phyloP scores from a whole-genome alignment of 2,888 invertebrate genomes.

The Germaria angustata region DNA sequence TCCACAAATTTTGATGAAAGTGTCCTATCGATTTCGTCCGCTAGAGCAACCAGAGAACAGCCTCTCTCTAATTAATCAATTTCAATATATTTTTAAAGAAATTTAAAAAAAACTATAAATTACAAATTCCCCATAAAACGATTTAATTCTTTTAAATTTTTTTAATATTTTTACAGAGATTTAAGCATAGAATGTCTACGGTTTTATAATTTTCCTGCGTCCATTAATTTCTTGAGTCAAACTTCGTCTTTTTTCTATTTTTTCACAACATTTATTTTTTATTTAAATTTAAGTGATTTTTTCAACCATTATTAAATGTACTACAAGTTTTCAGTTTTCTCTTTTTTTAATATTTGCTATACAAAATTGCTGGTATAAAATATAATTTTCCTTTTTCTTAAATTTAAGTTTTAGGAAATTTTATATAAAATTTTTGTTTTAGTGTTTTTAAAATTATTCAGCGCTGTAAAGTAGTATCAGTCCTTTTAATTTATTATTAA shows the following conservation, averaged over 20 bases:
- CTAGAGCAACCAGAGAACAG: too few species aligned
- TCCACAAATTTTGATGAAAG: too few species aligned
- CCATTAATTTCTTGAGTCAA: background rate
- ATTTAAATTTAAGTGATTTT: constrained; percentile 40
- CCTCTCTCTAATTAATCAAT: too few species aligned
- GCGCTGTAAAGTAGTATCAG: constrained; percentile 32
- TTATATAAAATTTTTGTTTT: background rate
- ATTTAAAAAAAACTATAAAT: too few species aligned
- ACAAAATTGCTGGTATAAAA: constrained; percentile 57
- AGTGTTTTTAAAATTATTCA: constrained; percentile 9
- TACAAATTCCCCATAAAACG: too few species aligned
- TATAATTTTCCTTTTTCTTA: constrained; percentile 37
- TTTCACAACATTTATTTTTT: constrained; percentile 56
- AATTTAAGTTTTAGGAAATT: constrained; percentile 5
- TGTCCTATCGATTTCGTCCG: too few species aligned
- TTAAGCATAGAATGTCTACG: too few species aligned
- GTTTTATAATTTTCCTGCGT: background rate
- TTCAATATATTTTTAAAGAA: too few species aligned
- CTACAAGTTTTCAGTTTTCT: constrained; percentile 34
- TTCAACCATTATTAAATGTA: constrained; percentile 35
- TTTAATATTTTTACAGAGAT: too few species aligned
- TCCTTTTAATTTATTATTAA: constrained; percentile 11
- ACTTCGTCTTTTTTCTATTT: constrained; percentile 17
- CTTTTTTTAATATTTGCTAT: background rate
- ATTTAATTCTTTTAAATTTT: too few species aligned